Conservation (phyloP, 2,888 invertebrate genomes). For the Dryococelus australis region DNA sequence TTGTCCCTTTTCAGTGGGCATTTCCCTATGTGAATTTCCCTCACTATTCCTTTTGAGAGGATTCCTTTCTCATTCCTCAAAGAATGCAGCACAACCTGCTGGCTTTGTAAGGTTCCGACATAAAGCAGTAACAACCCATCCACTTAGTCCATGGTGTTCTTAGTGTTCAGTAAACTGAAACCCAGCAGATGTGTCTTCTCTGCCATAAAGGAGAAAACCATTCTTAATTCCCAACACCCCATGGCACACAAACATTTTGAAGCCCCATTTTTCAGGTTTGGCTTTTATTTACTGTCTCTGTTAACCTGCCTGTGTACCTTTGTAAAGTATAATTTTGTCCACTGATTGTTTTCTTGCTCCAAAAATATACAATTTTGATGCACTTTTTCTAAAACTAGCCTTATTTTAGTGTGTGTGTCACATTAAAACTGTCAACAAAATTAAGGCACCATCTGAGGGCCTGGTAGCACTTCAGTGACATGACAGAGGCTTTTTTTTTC, state of each 20-base stretch:
- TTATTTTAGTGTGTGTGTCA: neutral
- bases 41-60: conserved; percentile 21
- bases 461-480: neutral
- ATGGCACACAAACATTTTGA: conserved; percentile 12
- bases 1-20: conserved; percentile 27
- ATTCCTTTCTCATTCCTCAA: conserved; percentile 20
- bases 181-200: neutral
- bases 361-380: neutral
- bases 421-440: neutral
- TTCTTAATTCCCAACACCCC: conserved; percentile 21
- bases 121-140: neutral
- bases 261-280: neutral
- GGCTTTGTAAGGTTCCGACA: neutral
- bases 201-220: conserved; percentile 22
- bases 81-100: neutral
- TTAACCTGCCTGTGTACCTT: neutral
- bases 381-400: neutral
- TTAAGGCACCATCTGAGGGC: neutral
- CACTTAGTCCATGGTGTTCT: neutral
- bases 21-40: neutral
- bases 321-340: neutral
- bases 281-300: neutral
- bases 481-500: neutral
- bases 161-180: neutral
- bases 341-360: neutral